These are phyloP conservation scores for Catocala sponsa DNA, from an alignment of 2,888 invertebrate species.

Conservation along the genomic window DNA sequence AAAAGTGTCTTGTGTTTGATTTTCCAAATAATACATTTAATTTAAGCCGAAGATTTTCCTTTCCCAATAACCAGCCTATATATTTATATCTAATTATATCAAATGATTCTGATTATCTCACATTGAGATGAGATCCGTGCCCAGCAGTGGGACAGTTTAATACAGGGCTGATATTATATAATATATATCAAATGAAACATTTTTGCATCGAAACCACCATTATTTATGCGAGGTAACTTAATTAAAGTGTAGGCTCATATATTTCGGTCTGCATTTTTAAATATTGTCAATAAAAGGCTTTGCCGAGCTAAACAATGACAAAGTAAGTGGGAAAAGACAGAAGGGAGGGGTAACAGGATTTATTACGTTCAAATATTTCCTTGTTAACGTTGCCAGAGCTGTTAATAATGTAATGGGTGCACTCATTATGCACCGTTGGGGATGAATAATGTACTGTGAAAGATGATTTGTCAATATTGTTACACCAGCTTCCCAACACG, in stretches of 20 bases:
- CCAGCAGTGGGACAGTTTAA: no score
- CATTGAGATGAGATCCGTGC: no score
- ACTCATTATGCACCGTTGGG: conserved; percentile 8
- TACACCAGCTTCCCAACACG: no score
- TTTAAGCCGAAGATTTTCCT: no score
- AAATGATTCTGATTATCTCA: no score
- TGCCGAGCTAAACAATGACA: conserved; percentile 18
- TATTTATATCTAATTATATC: no score
- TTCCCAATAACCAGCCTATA: no score
- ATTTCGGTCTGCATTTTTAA: neutral
- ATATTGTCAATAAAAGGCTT: conserved; percentile 13
- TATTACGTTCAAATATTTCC: conserved; percentile 24
- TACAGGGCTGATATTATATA: no score
- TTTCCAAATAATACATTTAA: no score
- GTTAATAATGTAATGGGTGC: conserved; percentile 18
- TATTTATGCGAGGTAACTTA: neutral
- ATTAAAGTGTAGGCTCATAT: neutral
- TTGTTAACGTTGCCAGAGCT: conserved; percentile 17
- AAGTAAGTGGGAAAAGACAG: conserved; percentile 16
- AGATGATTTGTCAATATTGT: neutral
- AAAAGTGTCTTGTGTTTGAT: no score
- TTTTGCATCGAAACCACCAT: neutral
- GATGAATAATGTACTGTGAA: conserved; percentile 1
- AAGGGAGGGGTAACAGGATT: conserved; percentile 15
- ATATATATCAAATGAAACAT: no score